Evolutionary conservation across 2,888 invertebrate genomes (phyloP).

Genomic region (Aphrophora alni): DNA sequence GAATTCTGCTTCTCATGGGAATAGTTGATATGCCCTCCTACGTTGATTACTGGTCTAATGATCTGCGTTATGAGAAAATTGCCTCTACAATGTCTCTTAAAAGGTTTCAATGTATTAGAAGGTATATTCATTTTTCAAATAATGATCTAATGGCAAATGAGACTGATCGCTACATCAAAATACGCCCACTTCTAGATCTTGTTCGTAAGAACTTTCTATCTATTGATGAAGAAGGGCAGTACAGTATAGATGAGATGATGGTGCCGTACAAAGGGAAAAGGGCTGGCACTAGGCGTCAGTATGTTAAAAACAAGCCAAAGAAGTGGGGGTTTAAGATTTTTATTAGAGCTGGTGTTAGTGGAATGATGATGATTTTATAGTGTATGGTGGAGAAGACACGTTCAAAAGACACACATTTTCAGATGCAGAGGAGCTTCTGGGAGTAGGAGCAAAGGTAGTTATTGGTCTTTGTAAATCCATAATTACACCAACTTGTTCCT

Average conservation of each 20-base stretch:
- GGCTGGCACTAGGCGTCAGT: constrained; percentile 54
- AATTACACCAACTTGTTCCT: no score
- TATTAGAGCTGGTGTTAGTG: constrained; percentile 54
- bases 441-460: no score
- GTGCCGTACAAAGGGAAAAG: constrained; percentile 54
- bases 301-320: constrained; percentile 54
- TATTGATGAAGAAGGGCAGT: constrained; percentile 50
- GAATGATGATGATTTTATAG: constrained; percentile 54
- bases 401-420: no score
- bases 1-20: background rate
- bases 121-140: background rate
- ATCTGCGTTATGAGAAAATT: background rate
- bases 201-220: constrained; percentile 37
- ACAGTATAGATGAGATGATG: constrained; percentile 55
- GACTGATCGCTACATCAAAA: background rate
- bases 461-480: no score
- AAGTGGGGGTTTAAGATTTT: constrained; percentile 56
- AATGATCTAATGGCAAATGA: background rate
- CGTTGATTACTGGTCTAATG: background rate
- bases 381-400: constrained; percentile 53
- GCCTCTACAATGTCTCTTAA: background rate
- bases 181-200: background rate
- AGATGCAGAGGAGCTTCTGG: no score
- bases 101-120: background rate
- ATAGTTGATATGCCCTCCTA: constrained; percentile 10